phyloP scores from a whole-genome alignment of 2,888 invertebrate genomes.

The Pseudeuparius sepicola region DNA sequence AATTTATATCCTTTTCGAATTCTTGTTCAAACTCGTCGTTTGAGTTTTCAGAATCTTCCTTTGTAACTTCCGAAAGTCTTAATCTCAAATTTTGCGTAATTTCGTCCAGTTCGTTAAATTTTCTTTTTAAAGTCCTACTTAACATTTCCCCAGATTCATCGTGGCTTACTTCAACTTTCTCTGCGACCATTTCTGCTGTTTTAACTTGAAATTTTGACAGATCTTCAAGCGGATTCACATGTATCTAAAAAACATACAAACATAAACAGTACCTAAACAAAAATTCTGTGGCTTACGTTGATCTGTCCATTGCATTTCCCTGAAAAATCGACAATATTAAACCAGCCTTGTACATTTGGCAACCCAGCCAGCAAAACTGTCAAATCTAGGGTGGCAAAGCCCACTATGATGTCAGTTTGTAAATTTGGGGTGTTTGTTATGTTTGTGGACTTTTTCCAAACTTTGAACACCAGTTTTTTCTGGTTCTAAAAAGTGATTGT shows the following conservation, averaged over 20 bases:
- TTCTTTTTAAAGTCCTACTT: conserved; percentile 46
- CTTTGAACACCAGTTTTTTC: conserved; percentile 49
- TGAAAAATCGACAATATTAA: conserved; percentile 51
- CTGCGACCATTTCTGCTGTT: conserved; percentile 2
- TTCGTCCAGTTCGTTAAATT: conserved; percentile 52
- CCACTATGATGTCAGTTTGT: conserved; percentile 48
- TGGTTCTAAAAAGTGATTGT: conserved; percentile 40
- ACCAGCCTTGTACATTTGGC: conserved; percentile 50
- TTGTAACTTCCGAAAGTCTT: conserved; percentile 47
- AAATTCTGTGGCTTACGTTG: conserved; percentile 42
- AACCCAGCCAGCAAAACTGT: conserved; percentile 43
- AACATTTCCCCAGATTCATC: conserved; percentile 33
- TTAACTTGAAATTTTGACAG: conserved; percentile 12
- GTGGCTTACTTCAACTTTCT: neutral
- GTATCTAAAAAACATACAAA: conserved; percentile 34
- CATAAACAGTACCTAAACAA: neutral
- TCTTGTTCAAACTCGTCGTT: conserved; percentile 41
- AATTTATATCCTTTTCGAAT: conserved; percentile 50
- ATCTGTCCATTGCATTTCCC: conserved; percentile 51
- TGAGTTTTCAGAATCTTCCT: conserved; percentile 40
- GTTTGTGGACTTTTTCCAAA: conserved; percentile 47
- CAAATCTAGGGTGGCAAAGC: conserved; percentile 50
- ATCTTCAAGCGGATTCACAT: conserved; percentile 41
- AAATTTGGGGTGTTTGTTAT: conserved; percentile 41
- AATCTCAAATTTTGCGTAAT: conserved; percentile 50